Conservation (phyloP, 2,113 vertebrate species). For the Albula goreensis region DNA sequence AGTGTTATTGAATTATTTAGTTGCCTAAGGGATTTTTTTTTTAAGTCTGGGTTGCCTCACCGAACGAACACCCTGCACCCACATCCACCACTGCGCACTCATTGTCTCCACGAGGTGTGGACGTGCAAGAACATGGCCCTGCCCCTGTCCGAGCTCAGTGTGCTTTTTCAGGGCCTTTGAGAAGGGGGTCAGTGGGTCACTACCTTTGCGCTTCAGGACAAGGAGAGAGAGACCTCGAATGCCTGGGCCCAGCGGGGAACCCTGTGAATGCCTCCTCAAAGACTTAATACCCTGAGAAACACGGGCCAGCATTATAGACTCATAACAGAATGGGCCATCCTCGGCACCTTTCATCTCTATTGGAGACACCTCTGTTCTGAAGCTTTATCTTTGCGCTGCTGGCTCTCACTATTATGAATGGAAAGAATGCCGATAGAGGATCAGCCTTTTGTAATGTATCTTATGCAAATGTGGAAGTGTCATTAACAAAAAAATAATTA, state of each 20-base stretch:
- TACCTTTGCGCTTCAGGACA: conserved; percentile 56
- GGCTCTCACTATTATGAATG: conserved; percentile 69
- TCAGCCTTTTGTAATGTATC: conserved; percentile 47
- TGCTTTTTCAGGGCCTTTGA: conserved; percentile 44
- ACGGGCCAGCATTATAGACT: conserved; percentile 64
- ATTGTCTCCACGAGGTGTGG: conserved; percentile 42
- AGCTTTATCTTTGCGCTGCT: conserved; percentile 73
- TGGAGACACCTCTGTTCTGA: conserved; percentile 70
- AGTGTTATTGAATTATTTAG: not conserved
- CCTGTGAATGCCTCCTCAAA: conserved; percentile 58
- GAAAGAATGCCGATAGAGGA: conserved; percentile 56
- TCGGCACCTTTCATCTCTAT: conserved; percentile 71
- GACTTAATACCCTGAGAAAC: conserved; percentile 54
- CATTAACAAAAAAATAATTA: not conserved
- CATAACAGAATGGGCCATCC: conserved; percentile 64
- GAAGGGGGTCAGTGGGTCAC: conserved; percentile 46
- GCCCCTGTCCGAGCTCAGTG: conserved; percentile 24
- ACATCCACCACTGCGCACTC: conserved; percentile 32
- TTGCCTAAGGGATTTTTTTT: not conserved
- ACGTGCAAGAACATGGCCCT: conserved; percentile 35
- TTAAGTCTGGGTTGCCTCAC: not conserved
- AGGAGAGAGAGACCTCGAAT: conserved; percentile 55
- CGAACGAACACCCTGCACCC: not conserved
- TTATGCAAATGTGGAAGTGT: conserved; percentile 2
- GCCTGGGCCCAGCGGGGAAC: conserved; percentile 51